phyloP scores from a whole-genome alignment of 1,140 invertebrate species.

The Cataglyphis hispanica region DNA sequence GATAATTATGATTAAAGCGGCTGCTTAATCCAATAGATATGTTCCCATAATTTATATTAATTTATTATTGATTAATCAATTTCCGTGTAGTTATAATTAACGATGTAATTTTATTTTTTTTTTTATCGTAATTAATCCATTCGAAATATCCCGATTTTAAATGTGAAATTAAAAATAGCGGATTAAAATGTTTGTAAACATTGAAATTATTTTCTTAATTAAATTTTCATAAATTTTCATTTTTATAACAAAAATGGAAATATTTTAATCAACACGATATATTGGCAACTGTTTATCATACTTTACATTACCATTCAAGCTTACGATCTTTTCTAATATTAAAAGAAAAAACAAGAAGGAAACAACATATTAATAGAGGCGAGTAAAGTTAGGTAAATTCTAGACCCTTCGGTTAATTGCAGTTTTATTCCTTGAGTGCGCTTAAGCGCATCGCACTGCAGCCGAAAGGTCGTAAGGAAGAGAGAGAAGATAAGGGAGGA shows the following conservation, averaged over 20 bases:
- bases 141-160: not conserved
- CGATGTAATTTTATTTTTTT: constrained; percentile 25
- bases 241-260: not conserved
- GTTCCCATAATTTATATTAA: constrained; percentile 24
- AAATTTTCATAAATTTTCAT: too few relatives aligned
- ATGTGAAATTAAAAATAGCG: not conserved
- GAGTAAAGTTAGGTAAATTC: constrained; percentile 3
- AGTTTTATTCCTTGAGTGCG: constrained; percentile 9
- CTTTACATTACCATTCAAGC: not conserved
- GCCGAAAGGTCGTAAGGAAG: constrained; percentile 42
- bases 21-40: constrained; percentile 21
- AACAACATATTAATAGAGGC: not conserved
- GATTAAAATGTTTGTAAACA: not conserved
- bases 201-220: constrained; percentile 5
- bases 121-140: not conserved
- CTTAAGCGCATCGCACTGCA: constrained; percentile 26
- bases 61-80: constrained; percentile 23
- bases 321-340: not conserved
- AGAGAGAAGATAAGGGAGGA: not conserved
- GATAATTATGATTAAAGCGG: constrained; percentile 41
- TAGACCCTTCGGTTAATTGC: constrained; percentile 5
- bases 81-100: not conserved
- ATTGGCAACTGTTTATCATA: not conserved
- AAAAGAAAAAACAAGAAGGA: constrained; percentile 15
- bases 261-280: not conserved